Conservation (phyloP, 2,888 invertebrate species). For the Drosophila glabriapex region DNA sequence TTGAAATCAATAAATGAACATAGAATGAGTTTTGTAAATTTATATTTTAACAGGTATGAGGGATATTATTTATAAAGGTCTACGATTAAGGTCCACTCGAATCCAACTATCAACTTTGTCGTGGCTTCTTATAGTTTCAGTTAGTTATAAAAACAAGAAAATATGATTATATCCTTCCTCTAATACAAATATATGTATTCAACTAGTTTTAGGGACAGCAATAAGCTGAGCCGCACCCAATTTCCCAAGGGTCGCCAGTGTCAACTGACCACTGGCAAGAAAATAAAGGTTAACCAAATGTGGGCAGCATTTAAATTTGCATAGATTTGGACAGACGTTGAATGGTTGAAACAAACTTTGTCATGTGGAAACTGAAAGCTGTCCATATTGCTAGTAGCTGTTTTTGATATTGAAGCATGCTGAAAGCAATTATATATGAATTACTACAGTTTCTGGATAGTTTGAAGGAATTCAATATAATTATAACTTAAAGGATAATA, state of each 20-base stretch:
- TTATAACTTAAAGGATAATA: too few species aligned
- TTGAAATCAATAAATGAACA: not conserved
- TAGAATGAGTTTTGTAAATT: not conserved
- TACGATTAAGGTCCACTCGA: slow-evolving; percentile 3
- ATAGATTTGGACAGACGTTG: slow-evolving; percentile 21
- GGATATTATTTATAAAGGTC: not conserved
- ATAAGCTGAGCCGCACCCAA: not conserved
- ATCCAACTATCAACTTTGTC: not conserved
- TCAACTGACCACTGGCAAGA: slow-evolving; percentile 16
- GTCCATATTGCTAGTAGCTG: slow-evolving; percentile 20
- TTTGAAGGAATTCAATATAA: not conserved
- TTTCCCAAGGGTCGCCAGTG: slow-evolving; percentile 15
- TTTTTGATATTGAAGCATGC: not conserved
- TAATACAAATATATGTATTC: slow-evolving; percentile 10
- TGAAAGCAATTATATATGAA: not conserved
- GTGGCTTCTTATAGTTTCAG: not conserved
- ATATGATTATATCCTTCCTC: slow-evolving; percentile 18
- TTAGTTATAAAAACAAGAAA: slow-evolving; percentile 35
- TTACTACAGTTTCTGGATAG: not conserved
- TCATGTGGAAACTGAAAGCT: slow-evolving; percentile 46
- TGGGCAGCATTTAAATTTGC: slow-evolving; percentile 1
- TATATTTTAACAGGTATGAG: not conserved
- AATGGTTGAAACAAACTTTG: slow-evolving; percentile 57
- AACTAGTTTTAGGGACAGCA: slow-evolving; percentile 7
- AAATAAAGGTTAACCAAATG: slow-evolving; percentile 17